A percentile compares a stretch with the other conserved stretches of the same genome.
phyloP scores from a whole-genome alignment of 2,113 vertebrate genomes.

The Speoplatyrhinus poulsoni region DNA sequence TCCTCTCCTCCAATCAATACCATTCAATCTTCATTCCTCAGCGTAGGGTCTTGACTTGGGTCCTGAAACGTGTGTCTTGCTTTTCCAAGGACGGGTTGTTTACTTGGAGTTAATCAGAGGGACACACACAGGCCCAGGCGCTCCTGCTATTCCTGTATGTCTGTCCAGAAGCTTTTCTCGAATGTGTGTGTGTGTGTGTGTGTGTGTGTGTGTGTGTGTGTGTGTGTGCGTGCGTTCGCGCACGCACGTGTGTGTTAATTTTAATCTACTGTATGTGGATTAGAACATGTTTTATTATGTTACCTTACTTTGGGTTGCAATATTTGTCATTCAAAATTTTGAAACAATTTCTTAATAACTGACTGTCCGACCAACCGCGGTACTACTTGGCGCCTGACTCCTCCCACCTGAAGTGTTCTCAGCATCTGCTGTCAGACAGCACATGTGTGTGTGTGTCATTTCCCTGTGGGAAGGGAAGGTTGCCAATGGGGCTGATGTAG shows the following conservation, averaged over 20 bases:
- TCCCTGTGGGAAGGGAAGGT: conserved; percentile 49
- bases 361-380: conserved; percentile 60
- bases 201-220: conserved; percentile 61
- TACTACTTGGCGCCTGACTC: conserved; percentile 52
- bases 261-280: conserved; percentile 3
- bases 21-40: conserved; percentile 74
- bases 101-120: conserved; percentile 78
- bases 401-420: conserved; percentile 57
- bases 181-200: conserved; percentile 68
- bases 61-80: conserved; percentile 73
- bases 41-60: conserved; percentile 59
- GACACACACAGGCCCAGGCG: conserved; percentile 67
- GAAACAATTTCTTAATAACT: conserved; percentile 67
- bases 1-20: conserved; percentile 71
- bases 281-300: conserved; percentile 43
- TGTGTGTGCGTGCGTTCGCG: conserved; percentile 58
- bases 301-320: conserved; percentile 73
- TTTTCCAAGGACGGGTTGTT: conserved; percentile 77
- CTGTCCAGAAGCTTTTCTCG: conserved; percentile 64
- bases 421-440: conserved; percentile 78
- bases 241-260: conserved; percentile 38
- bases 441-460: conserved; percentile 53
- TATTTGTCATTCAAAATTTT: conserved; percentile 70
- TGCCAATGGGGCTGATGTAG: conserved; percentile 63
- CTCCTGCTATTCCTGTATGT: conserved; percentile 59